phyloP scores from a whole-genome alignment of 1,140 invertebrate genomes.

The Drosophila melanica region DNA sequence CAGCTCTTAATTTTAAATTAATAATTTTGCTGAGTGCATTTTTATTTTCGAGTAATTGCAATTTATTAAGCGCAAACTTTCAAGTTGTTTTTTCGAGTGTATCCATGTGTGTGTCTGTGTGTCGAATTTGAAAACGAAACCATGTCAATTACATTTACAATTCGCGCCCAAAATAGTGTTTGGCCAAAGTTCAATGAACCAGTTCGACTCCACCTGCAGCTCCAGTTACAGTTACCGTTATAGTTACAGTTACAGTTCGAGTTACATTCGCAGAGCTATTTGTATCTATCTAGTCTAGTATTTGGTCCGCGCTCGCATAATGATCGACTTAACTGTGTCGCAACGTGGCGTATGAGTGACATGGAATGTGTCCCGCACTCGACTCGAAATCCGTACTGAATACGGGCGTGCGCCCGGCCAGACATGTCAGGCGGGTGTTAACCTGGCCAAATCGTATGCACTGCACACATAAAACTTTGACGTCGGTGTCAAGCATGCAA shows the following conservation, averaged over 20 bases:
- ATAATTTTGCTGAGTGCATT: not conserved
- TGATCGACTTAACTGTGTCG: conserved; percentile 79
- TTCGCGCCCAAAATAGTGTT: conserved; percentile 59
- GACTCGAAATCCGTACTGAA: not conserved
- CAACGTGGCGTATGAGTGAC: conserved; percentile 29
- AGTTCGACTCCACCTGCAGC: not conserved
- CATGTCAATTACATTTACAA: conserved; percentile 80
- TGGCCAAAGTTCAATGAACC: conserved; percentile 58
- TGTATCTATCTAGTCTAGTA: conserved; percentile 7
- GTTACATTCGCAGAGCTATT: not conserved
- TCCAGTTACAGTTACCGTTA: not conserved
- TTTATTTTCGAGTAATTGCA: no score
- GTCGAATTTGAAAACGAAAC: conserved; percentile 67
- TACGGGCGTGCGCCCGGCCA: not conserved
- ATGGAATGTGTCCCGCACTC: conserved; percentile 1
- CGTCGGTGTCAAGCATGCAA: conserved; percentile 75
- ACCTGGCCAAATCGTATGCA: conserved; percentile 50
- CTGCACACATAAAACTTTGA: conserved; percentile 62
- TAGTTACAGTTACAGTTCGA: not conserved
- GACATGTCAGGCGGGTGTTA: conserved; percentile 36
- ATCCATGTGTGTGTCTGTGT: conserved; percentile 17
- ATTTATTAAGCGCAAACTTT: no score
- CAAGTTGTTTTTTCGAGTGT: not conserved
- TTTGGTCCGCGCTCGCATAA: conserved; percentile 42
- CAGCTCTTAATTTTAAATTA: not conserved